Evolutionary conservation across 2,888 invertebrate species (phyloP), one percentile per base, ranked within the genome.

Genomic region (Erpobdella octoculata): DNA sequence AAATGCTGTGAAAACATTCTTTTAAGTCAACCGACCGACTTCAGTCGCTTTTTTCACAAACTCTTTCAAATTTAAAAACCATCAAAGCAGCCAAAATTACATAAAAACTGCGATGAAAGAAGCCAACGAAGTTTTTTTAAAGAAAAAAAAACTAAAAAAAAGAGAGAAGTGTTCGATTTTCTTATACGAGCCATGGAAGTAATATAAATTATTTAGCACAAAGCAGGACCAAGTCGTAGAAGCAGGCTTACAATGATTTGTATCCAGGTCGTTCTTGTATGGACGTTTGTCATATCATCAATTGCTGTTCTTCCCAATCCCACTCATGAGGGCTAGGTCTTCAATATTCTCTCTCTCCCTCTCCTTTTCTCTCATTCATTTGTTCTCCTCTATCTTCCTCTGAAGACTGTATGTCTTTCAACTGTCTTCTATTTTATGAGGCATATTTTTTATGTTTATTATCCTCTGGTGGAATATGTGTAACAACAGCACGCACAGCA

Each of bases 201-300:
- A 25, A 28, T 53, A 53, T 53, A 53, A 53, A 53, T 53, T 53
- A 53, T 53, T 53, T 53, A 53, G 21, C 21, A 53, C 53, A 53
- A 53, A 53, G 53, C 53, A 53, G 53, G 53, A 21, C 53, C 53
- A 53, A 53, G 53, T 53, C 28, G 53, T 53, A 53, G 21, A 53
- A 28, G 53, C 28, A 28, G 53, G 53, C 53, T 53, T 53, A 53
- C 28, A 28, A 53, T 53, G 53, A 53, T 53, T 53, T 53, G 53
- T 53, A 28, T 28, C 28, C 21, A 21, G 53, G 28, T 28, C 53
- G 28, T 53, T 21, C 53, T 25, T 53, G 53, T 28, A 25, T 21
- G 53, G 28, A 21, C 21, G 21, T 53, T 28, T 25, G 28, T 53
- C 53, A 53, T 53, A 21, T 53, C 53, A 28, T 53, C 53, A 53